These are phyloP conservation scores for Cladorhizidae sp. DNA, from an alignment of 37 sponge, comb jelly and placozoan genomes.

Conservation along the genomic window DNA sequence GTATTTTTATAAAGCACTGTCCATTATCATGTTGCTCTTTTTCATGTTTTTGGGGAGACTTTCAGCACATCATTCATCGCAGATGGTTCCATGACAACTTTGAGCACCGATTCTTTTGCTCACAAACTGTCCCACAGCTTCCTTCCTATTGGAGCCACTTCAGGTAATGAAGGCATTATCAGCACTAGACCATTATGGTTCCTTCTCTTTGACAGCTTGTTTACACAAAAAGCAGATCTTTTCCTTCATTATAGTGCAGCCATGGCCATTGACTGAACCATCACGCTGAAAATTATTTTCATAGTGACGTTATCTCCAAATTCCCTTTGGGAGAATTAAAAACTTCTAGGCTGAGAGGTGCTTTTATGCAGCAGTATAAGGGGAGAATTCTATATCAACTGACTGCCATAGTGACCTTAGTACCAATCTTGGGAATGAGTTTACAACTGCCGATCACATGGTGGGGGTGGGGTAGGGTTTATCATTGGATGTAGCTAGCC, in stretches of 20 bases:
- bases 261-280: conserved; percentile 38
- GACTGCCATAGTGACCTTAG: too few relatives aligned
- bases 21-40: conserved; percentile 14
- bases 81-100: too few relatives aligned
- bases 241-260: too few relatives aligned
- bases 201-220: conserved; percentile 16
- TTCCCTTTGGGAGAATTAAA: conserved; percentile 19
- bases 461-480: too few relatives aligned
- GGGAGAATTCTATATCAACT: too few relatives aligned
- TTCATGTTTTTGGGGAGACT: conserved; percentile 16
- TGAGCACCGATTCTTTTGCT: conserved; percentile 41
- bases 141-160: conserved; percentile 46
- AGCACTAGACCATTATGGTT: conserved; percentile 17
- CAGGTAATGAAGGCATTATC: conserved; percentile 18
- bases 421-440: too few relatives aligned
- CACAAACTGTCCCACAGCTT: conserved; percentile 46
- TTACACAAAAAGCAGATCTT: conserved; percentile 43
- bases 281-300: background rate
- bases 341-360: conserved; percentile 1
- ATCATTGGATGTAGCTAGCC: too few relatives aligned
- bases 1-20: conserved; percentile 41
- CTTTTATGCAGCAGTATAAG: too few relatives aligned
- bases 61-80: too few relatives aligned
- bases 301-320: conserved; percentile 18
- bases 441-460: too few relatives aligned